phyloP scores from a whole-genome alignment of 37 sponge, comb jelly and placozoan genomes.

The Eunapius fragilis region DNA sequence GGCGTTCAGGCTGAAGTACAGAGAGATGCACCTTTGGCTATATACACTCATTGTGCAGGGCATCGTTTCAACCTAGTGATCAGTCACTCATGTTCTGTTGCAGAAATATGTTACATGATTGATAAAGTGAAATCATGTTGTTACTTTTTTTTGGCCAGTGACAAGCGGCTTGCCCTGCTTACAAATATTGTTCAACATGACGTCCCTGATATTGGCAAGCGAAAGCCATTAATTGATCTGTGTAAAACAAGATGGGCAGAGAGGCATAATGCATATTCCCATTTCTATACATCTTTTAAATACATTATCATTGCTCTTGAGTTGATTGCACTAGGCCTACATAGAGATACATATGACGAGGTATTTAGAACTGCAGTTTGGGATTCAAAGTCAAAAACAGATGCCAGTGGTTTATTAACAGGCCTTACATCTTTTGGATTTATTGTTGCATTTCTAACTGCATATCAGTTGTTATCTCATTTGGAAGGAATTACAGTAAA shows the following conservation, averaged over 20 bases:
- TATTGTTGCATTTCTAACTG: neutral
- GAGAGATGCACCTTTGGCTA: conserved; percentile 42
- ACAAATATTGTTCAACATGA: conserved; percentile 16
- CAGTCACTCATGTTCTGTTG: conserved; percentile 17
- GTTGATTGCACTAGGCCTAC: conserved; percentile 3
- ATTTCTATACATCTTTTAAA: conserved; percentile 21
- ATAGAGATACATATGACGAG: neutral
- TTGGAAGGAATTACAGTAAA: conserved; percentile 54
- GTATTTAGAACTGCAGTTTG: neutral
- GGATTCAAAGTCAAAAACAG: too few relatives aligned
- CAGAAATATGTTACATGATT: conserved; percentile 40
- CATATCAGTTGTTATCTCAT: conserved; percentile 7
- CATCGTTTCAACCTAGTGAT: conserved; percentile 47
- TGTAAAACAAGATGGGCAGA: conserved; percentile 59
- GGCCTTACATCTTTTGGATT: too few relatives aligned
- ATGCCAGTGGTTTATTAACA: too few relatives aligned
- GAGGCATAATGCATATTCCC: conserved; percentile 41
- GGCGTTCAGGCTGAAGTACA: conserved; percentile 41
- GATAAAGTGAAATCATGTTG: conserved; percentile 5
- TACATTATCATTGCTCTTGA: neutral
- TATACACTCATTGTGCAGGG: conserved; percentile 40
- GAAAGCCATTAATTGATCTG: conserved; percentile 40
- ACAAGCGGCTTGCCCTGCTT: conserved; percentile 24
- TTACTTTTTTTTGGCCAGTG: conserved; percentile 26
- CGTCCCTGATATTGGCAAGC: conserved; percentile 21